These are phyloP conservation scores for Microcebus murinus DNA, from an alignment of 2,113 vertebrate genomes.

Conservation along the genomic window DNA sequence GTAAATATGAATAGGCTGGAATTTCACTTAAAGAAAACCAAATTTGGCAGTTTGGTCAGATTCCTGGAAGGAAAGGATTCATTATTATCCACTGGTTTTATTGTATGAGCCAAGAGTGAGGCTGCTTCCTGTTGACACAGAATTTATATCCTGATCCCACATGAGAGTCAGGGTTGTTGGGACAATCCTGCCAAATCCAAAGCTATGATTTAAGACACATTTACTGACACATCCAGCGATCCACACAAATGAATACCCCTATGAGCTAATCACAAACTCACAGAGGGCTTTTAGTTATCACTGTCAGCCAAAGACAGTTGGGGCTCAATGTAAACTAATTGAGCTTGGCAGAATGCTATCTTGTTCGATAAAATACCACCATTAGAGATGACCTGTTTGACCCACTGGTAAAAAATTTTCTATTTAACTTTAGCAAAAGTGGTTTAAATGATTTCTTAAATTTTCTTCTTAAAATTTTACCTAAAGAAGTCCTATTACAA, in stretches of 20 bases:
- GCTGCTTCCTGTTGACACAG: background rate
- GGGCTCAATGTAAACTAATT: background rate
- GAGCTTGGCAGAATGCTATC: background rate
- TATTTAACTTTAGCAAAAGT: background rate
- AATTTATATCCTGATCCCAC: background rate
- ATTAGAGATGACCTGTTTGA: background rate
- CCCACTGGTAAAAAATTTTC: background rate
- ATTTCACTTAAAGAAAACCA: background rate
- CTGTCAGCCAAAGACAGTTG: background rate
- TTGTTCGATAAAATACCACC: background rate
- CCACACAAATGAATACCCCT: background rate
- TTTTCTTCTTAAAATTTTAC: background rate
- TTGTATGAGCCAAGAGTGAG: background rate
- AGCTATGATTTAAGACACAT: background rate
- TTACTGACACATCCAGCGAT: background rate
- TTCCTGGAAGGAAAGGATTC: background rate
- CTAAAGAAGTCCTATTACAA: background rate
- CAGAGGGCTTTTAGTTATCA: background rate
- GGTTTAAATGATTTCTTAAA: background rate
- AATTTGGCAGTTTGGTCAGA: background rate
- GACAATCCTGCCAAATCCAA: background rate
- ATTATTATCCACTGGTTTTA: background rate
- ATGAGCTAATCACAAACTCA: background rate
- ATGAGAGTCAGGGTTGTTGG: background rate
- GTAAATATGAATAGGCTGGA: background rate